Conservation (phyloP, 53 echinoderm and acorn worm genomes). For the Mesocentrotus franciscanus region DNA sequence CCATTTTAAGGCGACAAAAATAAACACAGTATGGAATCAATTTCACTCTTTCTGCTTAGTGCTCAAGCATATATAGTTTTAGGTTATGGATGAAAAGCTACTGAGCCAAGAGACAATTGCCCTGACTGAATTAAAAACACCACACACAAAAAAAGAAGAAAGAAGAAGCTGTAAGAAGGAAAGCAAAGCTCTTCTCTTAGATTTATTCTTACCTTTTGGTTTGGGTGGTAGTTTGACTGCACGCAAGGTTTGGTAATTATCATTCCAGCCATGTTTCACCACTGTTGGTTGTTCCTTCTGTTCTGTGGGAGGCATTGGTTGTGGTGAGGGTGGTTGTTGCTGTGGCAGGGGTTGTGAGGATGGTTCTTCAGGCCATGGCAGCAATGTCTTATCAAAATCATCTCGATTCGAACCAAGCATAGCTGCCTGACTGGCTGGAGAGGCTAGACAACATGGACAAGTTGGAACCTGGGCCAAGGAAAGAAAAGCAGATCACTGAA, state of each 20-base stretch:
- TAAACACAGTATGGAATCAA: too few species aligned
- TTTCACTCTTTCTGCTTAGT: too few species aligned
- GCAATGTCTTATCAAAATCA: constrained; percentile 23
- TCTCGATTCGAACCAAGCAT: constrained; percentile 36
- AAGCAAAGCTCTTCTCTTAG: background rate
- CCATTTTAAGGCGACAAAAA: too few species aligned
- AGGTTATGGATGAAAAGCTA: too few species aligned
- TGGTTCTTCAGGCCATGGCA: constrained; percentile 4
- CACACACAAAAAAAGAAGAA: background rate
- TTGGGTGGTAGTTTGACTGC: background rate
- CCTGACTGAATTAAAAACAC: background rate
- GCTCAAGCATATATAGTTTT: too few species aligned
- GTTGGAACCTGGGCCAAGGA: constrained; percentile 46
- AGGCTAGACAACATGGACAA: constrained; percentile 60
- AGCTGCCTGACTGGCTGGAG: constrained; percentile 24
- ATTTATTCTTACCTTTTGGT: background rate
- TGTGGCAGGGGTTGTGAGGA: background rate
- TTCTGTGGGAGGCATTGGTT: background rate
- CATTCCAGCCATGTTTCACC: constrained; percentile 3
- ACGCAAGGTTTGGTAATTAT: background rate
- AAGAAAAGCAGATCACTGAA: background rate
- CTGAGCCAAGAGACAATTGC: too few species aligned
- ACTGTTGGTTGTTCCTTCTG: background rate
- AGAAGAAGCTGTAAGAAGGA: background rate
- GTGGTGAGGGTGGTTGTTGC: background rate